Evolutionary conservation across 2,888 invertebrate genomes (phyloP), one percentile per base, ranked within the genome.

Genomic region (Cheilosia scutellata): DNA sequence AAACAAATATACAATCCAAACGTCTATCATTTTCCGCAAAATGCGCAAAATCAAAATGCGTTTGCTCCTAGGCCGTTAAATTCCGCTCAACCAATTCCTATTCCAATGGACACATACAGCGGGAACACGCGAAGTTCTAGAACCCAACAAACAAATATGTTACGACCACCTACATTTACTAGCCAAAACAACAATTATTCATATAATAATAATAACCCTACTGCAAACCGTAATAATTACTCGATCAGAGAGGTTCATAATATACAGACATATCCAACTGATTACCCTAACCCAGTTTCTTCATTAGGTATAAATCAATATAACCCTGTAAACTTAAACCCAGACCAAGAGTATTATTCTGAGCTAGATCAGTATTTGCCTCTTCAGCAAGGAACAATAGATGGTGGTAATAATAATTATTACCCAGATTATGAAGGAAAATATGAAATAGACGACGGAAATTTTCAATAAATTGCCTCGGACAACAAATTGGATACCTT

Each of bases 401-500:
- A n/a, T 47, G n/a, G 5, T 16, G 20, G 6, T 20, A 47, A 6
- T 47, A 47, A 6, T 47, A 20, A 5, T 27, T 11, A 25, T 27
- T 51, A 51, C 51, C 51, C 11, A 27, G 5, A 27, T 13, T 4
- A 51, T 9, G 11, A 51, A 1, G 9, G 4, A 2, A 51, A 27
- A 1, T 2, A 53, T 29, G 53, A 53, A 53, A 29, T 53, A 27
- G 53, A 29, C 4, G 27, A 53, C n/a, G 7, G 3, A 53, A 53
- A 53, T 53, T 53, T 53, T 53, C n/a, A 29, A 29, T 53, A 6
- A 53, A 53, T n/a, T 29, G 29, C 53, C 53, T 53, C 53, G 53
- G 29, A 53, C 29, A 53, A 53, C 53, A 53, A n/a, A 53, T 53
- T n/a, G 53, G 53, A 53, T 53, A n/a, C 6, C 16, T 53, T 5